Conservation (phyloP, 2,888 invertebrate genomes). For the Autographa pulchrina region DNA sequence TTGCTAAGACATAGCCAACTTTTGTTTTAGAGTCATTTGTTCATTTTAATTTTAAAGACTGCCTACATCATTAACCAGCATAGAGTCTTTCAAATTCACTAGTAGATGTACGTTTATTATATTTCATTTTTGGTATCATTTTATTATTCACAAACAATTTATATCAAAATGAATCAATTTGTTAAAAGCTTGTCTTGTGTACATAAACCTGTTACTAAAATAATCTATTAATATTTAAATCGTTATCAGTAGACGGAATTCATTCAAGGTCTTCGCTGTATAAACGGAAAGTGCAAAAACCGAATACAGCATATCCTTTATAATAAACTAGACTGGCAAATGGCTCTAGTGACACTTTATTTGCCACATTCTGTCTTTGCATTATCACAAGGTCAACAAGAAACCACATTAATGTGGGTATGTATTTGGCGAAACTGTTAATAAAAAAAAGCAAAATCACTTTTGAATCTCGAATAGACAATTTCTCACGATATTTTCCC, state of each 20-base stretch:
- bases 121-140: no score
- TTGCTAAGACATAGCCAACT: no score
- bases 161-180: neutral
- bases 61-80: no score
- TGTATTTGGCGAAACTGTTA: neutral
- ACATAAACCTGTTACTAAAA: neutral
- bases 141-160: no score
- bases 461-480: neutral
- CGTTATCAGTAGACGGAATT: constrained; percentile 23
- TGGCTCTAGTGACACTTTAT: neutral
- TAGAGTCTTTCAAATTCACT: no score
- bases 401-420: neutral
- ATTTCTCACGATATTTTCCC: neutral
- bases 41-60: no score
- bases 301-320: constrained; percentile 6
- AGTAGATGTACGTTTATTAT: no score
- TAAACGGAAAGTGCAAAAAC: constrained; percentile 33
- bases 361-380: neutral
- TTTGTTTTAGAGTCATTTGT: no score
- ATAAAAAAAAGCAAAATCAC: neutral
- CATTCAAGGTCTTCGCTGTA: constrained; percentile 22
- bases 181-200: neutral
- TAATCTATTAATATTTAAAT: neutral
- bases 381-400: neutral
- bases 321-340: neutral